Evolutionary conservation across 2,888 invertebrate species (phyloP), one percentile per base, ranked within the genome.

Genomic region (Tachystola acroxantha): DNA sequence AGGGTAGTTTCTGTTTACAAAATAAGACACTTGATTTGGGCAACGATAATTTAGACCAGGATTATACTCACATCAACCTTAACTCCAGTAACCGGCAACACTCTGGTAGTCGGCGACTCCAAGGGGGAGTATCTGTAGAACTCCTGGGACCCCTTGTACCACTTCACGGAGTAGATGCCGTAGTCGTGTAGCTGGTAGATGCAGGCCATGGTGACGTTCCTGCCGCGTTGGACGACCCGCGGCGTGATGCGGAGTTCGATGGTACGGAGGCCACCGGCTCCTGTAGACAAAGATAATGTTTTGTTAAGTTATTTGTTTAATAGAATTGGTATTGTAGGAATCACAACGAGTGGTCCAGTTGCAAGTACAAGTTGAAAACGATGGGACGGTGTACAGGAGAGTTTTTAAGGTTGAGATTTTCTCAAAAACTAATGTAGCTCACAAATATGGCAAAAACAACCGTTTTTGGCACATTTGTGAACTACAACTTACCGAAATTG

Each of bases 51-150:
- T n/a, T n/a, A n/a, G n/a, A n/a, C n/a, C n/a, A n/a, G n/a, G n/a
- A n/a, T n/a, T n/a, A 46, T 64, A 93, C 94, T 94, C 76, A 96
- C 95, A 87, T 95, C 94, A 54, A 96, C 91, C 67, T 91, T 89
- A 62, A 95, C 92, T 53, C 94, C 94, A 45, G 89, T 88, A 48
- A 92, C 90, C 42, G 91, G 90, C 69, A 93, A 91, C 49, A 91
- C 90, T 79, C 93, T 94, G 12, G 91, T 93, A 22, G 89, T 88
- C 3, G 94, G 93, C 34, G 79, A 79, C 61, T 94, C 94, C 46
- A 91, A 88, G 7, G 95, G 95, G 7, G 93, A 92, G 70, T 91
- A 95, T 56, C 95, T 89, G 79, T 95, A 96, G 84, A 96, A 95
- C 85, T 96, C 95, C 61, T 92, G 89, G 51, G 84, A 89, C 27